Evolutionary conservation across 2,888 invertebrate genomes (phyloP), one percentile per base, ranked within the genome.

Genomic region (Athripsodes cinereus): DNA sequence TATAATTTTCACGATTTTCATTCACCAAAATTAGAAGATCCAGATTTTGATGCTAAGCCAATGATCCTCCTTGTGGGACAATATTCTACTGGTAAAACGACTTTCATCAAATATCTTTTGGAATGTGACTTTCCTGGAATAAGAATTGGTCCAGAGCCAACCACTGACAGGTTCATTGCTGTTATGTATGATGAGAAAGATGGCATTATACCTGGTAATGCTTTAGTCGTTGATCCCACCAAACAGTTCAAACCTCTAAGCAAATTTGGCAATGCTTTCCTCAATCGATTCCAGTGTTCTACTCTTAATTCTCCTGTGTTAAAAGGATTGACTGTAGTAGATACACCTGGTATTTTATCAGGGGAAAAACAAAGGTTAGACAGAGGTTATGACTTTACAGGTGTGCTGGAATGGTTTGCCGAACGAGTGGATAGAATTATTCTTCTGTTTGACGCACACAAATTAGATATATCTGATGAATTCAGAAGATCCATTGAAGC

Each of bases 401-500:
- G 96, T 10, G 97, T 99, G 5, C 78, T 99, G 52, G 97, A 99
- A 75, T 99, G 99, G 98, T 97, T 99, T 73, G 98, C 99, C 0
- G 98, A 99, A 72, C 82, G 98, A 60, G 98, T 98, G 0, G 99
- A 99, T 72, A 84, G 98, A 67, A 99, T 99, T 66, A 92, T 99
- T 66, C 80, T 99, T 44, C 78, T 99, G 19, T 99, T 99, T 74
- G 98, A 99, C 75, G 98, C 98, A 16, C 98, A 99, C 77, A 99
- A 99, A 74, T 80, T 99, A 55, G 99, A 99, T 71, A 99, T 99
- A 69, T 97, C 97, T 1, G 99, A 99, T 75, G 99, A 99, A 76
- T 98, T 99, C 73, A 81, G 95, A 63, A 81, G 97, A 65, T 95
- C 96, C 51, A 99, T 99, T 68, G 97, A 98, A 73, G 96, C 96